Evolutionary conservation across 1,140 invertebrate species (phyloP).

Genomic region (Patella vulgata): DNA sequence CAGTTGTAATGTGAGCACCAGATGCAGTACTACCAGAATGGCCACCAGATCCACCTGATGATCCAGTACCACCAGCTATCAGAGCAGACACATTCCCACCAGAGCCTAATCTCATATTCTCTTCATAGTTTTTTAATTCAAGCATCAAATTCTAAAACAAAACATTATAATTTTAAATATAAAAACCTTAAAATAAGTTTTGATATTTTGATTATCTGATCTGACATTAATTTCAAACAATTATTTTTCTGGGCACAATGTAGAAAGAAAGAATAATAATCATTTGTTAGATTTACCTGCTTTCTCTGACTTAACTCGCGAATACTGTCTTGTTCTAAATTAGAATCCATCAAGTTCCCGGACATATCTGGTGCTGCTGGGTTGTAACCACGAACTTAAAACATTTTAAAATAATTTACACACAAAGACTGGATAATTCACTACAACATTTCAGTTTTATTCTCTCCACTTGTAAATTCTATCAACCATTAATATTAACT

Average conservation of each 20-base stretch:
- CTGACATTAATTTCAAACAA: too few relatives aligned
- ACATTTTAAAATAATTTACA: not conserved
- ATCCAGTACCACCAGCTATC: slow-evolving; percentile 10
- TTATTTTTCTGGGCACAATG: too few relatives aligned
- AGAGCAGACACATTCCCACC: not conserved
- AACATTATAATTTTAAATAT: slow-evolving; percentile 8
- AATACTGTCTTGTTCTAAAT: slow-evolving; percentile 79
- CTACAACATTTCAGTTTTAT: too few relatives aligned
- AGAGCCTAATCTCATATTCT: slow-evolving; percentile 43
- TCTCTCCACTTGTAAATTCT: too few relatives aligned
- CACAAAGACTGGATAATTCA: too few relatives aligned
- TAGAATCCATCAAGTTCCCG: slow-evolving; percentile 69
- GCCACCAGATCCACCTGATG: slow-evolving; percentile 15
- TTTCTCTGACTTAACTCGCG: slow-evolving; percentile 83
- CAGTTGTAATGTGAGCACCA: slow-evolving; percentile 13
- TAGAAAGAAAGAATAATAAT: too few relatives aligned
- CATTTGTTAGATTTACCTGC: slow-evolving; percentile 71
- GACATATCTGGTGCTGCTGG: slow-evolving; percentile 62
- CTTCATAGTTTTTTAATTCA: slow-evolving; percentile 85
- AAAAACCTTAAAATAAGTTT: not conserved
- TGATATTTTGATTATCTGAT: not conserved
- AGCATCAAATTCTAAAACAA: slow-evolving; percentile 73
- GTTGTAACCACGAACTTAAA: slow-evolving; percentile 80
- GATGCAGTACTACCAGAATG: not conserved
- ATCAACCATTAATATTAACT: too few relatives aligned